Evolutionary conservation across 1,140 invertebrate genomes (phyloP), one percentile per base, ranked within the genome.

Genomic region (Neodiprion pinetum): DNA sequence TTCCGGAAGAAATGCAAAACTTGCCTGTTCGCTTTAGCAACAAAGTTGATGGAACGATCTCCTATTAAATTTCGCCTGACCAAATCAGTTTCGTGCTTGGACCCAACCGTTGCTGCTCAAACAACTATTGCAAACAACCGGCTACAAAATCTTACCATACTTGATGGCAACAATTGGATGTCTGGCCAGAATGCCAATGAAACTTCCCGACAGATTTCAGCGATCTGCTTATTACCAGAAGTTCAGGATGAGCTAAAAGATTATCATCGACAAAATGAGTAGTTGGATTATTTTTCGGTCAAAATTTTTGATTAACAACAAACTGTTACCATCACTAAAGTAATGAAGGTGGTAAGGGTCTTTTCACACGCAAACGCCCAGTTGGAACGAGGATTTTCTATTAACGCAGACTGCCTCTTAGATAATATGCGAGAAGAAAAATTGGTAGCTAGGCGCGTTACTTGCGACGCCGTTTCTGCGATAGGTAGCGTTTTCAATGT

Each of bases 361-460:
- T 61, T 74, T 67, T 74, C 76, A 17, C 76, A 74, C 72, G 73
- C 73, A 71, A 77, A 74, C 72, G 76, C 73, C 72, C 28, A 65
- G 53, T 49, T 72, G 14, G 53, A 72, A 72, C 7, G 72, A 12
- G 53, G 72, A n/a, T 72, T 77, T 23, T 77, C 71, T 9, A 49
- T 77, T 48, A 74, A 77, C 48, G 72, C 71, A 48, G 73, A 76
- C 23, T 70, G 70, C 50, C 70, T 74, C 48, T 48, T 72, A 7
- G 71, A 74, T 72, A 76, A 76, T 67, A 76, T 76, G 74, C 66
- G 67, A 3, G 70, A 75, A 40, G 40, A 71, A 72, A 71, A 70
- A 67, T 40, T 75, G 12, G 65, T 75, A 10, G 70, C 65, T 48
- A 75, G 48, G 17, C 10, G 69, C 40, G 40, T 70, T 9, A 40